These are phyloP conservation scores for Hylomyscus alleni DNA, from an alignment of 2,797 vertebrate genomes.

Conservation along the genomic window DNA sequence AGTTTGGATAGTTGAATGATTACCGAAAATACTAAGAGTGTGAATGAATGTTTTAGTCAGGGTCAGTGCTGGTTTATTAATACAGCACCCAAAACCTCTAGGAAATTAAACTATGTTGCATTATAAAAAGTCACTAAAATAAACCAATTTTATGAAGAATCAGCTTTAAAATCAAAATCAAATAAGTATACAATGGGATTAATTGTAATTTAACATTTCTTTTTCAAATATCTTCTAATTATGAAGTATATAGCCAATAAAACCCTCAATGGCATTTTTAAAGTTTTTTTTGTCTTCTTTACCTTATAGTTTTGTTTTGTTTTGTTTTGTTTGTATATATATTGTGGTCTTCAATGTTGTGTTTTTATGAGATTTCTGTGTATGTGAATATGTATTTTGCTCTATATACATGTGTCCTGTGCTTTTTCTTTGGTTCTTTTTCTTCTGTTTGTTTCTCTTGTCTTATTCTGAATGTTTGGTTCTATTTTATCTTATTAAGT, in stretches of 20 bases:
- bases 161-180: conserved; percentile 5
- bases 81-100: not conserved
- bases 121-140: not conserved
- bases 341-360: too few relatives aligned
- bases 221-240: not conserved
- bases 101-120: conserved; percentile 14
- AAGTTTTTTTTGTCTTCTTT: too few relatives aligned
- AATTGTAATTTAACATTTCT: not conserved
- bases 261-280: too few relatives aligned
- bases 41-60: conserved; percentile 3
- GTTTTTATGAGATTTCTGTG: too few relatives aligned
- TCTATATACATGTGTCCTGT: not conserved
- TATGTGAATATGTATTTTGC: too few relatives aligned
- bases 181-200: not conserved
- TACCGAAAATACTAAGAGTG: not conserved
- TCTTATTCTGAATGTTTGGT: not conserved
- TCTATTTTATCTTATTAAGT: not conserved
- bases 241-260: not conserved
- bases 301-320: too few relatives aligned
- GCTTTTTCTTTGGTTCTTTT: not conserved
- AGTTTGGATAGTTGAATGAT: conserved; percentile 9
- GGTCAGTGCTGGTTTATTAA: not conserved
- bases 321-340: too few relatives aligned
- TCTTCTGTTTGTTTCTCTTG: not conserved
- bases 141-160: not conserved